Evolutionary conservation across 2,888 invertebrate genomes (phyloP), one percentile per base, ranked within the genome.

Genomic region (Lycophotia porphyrea): DNA sequence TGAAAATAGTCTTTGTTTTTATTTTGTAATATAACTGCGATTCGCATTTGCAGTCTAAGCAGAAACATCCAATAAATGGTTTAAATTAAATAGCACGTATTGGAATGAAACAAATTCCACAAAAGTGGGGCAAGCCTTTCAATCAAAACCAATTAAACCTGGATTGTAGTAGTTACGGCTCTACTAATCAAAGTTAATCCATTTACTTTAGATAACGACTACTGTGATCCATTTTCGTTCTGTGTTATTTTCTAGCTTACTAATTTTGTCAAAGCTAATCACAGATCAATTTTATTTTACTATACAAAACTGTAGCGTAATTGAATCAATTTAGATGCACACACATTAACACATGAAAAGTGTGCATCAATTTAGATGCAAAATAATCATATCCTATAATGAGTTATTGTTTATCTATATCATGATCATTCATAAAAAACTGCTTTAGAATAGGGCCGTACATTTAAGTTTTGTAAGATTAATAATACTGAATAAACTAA

Each of bases 161-260:
- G 11, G 49, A 36, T 81, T 66, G 44, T 69, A 69, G 31, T 58
- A 31, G 34, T 39, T 47, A n/a, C 27, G 27, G 24, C 1, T 44
- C 0, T 47, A 52, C 47, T 27, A 24, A 74, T 65, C 34, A 42
- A 70, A 69, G 65, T 24, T 44, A 80, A 61, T 66, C 47, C 0
- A 44, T 63, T 68, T 27, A 52, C 8, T 52, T 64, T 8, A 36
- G 21, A n/a, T 39, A 24, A n/a, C 27, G 49, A 42, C n/a, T 49
- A 34, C 58, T 34, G 13, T 5, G 8, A 24, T 61, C 15, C 34
- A 49, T 34, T 18, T 42, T 2, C 18, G n/a, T 24, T 39, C 31
- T 24, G n/a, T 68, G 34, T 15, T 42, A 31, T 7, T 71, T 9
- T 68, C 21, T 44, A 31, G 7, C 27, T 21, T 21, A 18, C 24